A percentile compares a stretch with the other conserved stretches of the same genome.
These are phyloP conservation scores for Temnothorax nylanderi DNA, from an alignment of 1,140 invertebrate species.

Conservation along the genomic window DNA sequence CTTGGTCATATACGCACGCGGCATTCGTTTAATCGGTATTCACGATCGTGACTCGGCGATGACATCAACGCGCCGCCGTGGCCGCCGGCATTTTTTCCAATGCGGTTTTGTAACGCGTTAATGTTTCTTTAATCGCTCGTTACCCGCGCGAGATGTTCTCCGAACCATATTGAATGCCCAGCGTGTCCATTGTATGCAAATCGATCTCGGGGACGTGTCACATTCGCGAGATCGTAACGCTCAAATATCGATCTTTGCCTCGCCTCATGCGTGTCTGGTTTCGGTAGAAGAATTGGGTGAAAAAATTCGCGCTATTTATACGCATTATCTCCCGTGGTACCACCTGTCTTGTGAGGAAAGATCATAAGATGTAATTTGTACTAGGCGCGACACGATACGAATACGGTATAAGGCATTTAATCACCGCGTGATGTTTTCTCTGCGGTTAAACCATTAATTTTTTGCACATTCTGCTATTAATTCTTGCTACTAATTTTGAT, in stretches of 20 bases:
- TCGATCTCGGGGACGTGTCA: conserved; percentile 40
- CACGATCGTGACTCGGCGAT: conserved; percentile 56
- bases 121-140: conserved; percentile 61
- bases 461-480: not conserved
- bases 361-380: conserved; percentile 1
- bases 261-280: not conserved
- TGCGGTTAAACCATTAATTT: not conserved
- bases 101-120: conserved; percentile 53
- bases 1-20: conserved; percentile 17
- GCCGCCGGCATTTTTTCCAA: conserved; percentile 20
- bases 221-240: conserved; percentile 33
- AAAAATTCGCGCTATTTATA: not conserved
- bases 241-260: conserved; percentile 51
- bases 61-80: conserved; percentile 48
- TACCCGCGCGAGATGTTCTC: conserved; percentile 52
- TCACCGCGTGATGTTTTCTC: not conserved
- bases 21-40: conserved; percentile 58
- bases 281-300: not conserved
- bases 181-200: conserved; percentile 49
- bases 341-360: not conserved
- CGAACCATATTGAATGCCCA: conserved; percentile 48
- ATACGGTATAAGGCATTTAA: not conserved
- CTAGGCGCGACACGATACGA: not conserved
- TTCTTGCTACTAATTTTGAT: not conserved
- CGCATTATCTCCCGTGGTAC: not conserved